Evolutionary conservation across 2,888 invertebrate species (phyloP).

Genomic region (Anthrax anthrax): DNA sequence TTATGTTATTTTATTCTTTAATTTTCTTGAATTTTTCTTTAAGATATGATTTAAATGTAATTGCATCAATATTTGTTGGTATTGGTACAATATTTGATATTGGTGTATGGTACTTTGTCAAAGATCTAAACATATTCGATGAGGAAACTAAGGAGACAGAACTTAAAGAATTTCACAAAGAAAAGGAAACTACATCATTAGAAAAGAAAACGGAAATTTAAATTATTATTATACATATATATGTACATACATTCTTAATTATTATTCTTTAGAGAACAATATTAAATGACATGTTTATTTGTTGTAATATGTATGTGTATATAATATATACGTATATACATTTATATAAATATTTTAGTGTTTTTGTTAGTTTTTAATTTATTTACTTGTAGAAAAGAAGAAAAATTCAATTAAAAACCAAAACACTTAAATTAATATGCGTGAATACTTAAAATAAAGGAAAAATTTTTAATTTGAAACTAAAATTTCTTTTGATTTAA

Average conservation of each 20-base stretch:
- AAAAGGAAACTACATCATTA: conserved; percentile 24
- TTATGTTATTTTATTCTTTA: background rate
- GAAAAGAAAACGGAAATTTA: conserved; percentile 31
- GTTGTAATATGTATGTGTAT: background rate
- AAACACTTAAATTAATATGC: too few species aligned
- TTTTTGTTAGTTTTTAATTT: background rate
- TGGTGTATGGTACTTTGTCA: conserved; percentile 54
- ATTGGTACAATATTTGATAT: conserved; percentile 50
- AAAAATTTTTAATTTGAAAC: too few species aligned
- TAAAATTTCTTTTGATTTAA: too few species aligned
- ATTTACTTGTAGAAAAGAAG: too few species aligned
- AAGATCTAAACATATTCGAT: conserved; percentile 53
- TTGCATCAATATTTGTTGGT: conserved; percentile 47
- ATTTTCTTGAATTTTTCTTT: background rate
- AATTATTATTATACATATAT: too few species aligned
- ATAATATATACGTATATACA: background rate
- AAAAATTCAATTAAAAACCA: too few species aligned
- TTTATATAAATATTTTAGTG: background rate
- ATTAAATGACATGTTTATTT: background rate
- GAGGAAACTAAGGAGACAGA: conserved; percentile 38
- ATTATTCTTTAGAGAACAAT: background rate
- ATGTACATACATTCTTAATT: background rate
- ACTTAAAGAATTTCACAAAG: conserved; percentile 25
- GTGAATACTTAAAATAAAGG: too few species aligned
- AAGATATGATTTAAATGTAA: conserved; percentile 48